These are phyloP conservation scores for Apolygus lucorum DNA, from an alignment of 1,140 invertebrate genomes.

Conservation along the genomic window DNA sequence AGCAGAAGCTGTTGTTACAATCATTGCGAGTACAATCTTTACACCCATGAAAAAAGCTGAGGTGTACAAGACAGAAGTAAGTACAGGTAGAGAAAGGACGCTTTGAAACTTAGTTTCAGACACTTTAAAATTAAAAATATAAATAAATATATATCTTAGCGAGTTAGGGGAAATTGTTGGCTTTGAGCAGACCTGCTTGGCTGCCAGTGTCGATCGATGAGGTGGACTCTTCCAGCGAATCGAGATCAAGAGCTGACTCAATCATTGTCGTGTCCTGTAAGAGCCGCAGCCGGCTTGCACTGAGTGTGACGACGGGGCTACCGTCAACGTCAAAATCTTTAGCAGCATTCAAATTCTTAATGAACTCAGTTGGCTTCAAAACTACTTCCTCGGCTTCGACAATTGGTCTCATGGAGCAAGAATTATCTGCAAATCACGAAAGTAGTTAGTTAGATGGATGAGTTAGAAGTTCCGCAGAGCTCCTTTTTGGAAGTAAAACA, in stretches of 20 bases:
- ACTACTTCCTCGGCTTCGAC: constrained; percentile 21
- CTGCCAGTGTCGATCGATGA: constrained; percentile 45
- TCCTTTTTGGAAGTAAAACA: too few species aligned
- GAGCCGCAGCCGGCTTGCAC: constrained; percentile 55
- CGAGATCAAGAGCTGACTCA: constrained; percentile 73
- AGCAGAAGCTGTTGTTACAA: too few species aligned
- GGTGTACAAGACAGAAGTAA: too few species aligned
- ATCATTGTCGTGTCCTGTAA: constrained; percentile 79
- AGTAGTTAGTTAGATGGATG: too few species aligned
- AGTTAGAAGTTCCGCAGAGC: too few species aligned
- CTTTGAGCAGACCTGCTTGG: constrained; percentile 46
- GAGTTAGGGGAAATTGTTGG: background rate
- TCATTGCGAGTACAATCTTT: too few species aligned
- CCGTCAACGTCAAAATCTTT: constrained; percentile 33
- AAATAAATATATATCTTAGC: too few species aligned
- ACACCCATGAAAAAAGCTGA: too few species aligned
- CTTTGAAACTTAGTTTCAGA: too few species aligned
- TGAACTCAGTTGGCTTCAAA: constrained; percentile 21
- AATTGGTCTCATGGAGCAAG: constrained; percentile 10
- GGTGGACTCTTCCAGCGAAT: constrained; percentile 61
- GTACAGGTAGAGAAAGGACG: too few species aligned
- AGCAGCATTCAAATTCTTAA: constrained; percentile 22
- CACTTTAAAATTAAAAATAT: too few species aligned
- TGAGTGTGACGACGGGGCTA: constrained; percentile 31
- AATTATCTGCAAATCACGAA: constrained; percentile 17